These are phyloP conservation scores for Hanleya hanleyi DNA, from an alignment of 2,888 invertebrate species.

Conservation along the genomic window DNA sequence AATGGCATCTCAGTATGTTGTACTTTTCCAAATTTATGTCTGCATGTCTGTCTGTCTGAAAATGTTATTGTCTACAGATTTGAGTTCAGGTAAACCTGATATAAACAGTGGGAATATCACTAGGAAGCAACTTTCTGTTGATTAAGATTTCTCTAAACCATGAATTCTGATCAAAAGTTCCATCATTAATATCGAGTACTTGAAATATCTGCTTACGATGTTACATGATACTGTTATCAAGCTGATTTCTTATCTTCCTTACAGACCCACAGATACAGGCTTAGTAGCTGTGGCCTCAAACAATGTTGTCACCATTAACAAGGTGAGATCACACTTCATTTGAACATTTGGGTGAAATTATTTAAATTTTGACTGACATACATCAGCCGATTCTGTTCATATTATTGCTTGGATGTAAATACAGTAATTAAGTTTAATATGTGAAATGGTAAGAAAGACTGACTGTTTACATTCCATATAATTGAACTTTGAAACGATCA, in stretches of 20 bases:
- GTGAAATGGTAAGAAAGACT: neutral
- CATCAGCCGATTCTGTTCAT: neutral
- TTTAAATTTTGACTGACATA: neutral
- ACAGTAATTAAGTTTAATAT: neutral
- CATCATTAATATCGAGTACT: too few species aligned
- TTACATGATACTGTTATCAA: too few species aligned
- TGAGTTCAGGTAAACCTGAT: too few species aligned
- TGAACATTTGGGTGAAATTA: too few species aligned
- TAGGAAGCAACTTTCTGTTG: too few species aligned
- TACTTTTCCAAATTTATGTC: neutral
- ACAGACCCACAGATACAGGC: constrained; percentile 87
- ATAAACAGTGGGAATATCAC: too few species aligned
- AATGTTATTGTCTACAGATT: too few species aligned
- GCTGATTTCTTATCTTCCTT: constrained; percentile 22
- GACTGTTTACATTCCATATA: neutral
- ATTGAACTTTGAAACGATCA: neutral
- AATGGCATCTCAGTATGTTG: too few species aligned
- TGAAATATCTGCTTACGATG: too few species aligned
- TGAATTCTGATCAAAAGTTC: too few species aligned
- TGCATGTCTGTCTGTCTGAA: too few species aligned
- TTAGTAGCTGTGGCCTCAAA: constrained; percentile 94
- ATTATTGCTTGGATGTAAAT: neutral
- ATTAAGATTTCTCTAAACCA: too few species aligned
- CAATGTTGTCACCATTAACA: constrained; percentile 93
- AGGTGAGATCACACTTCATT: constrained; percentile 72